Conservation (phyloP, 2,888 invertebrate genomes). For the Dorcus parallelipipedus region DNA sequence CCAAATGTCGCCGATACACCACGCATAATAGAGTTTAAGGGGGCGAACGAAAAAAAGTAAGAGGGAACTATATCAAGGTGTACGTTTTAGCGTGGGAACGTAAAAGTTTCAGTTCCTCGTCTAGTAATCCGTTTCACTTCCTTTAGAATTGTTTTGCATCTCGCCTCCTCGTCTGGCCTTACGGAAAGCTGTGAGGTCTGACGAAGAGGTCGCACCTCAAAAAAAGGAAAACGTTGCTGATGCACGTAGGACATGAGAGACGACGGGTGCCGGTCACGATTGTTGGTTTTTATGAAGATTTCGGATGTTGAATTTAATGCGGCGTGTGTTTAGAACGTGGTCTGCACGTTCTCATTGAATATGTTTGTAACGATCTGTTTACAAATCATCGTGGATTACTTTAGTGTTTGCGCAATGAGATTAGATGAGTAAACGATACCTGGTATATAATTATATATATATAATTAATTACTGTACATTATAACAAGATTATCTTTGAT, state of each 20-base stretch:
- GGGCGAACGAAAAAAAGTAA: slow-evolving; percentile 14
- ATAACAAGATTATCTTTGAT: too few species aligned
- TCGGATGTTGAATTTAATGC: slow-evolving; percentile 1
- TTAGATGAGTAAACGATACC: not conserved
- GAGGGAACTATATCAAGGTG: slow-evolving; percentile 27
- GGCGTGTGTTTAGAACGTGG: slow-evolving; percentile 1
- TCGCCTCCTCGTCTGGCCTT: slow-evolving; percentile 1
- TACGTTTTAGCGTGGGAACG: slow-evolving; percentile 25
- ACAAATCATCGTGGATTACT: not conserved
- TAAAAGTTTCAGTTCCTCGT: slow-evolving; percentile 10
- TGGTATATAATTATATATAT: too few species aligned
- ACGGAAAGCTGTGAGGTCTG: not conserved
- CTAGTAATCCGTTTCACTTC: slow-evolving; percentile 1
- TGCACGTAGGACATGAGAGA: not conserved
- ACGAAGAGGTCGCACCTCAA: not conserved
- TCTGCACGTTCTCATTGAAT: slow-evolving; percentile 3
- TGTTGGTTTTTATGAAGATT: slow-evolving; percentile 7
- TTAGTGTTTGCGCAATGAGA: not conserved
- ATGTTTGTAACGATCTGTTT: not conserved
- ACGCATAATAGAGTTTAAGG: slow-evolving; percentile 3
- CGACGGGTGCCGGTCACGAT: slow-evolving; percentile 9
- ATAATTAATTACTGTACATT: too few species aligned
- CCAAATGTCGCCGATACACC: slow-evolving; percentile 18
- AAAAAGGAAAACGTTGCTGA: not conserved
- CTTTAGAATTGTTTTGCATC: slow-evolving; percentile 5